phyloP scores from a whole-genome alignment of 2,888 invertebrate genomes.

The Lycaena phlaeas region DNA sequence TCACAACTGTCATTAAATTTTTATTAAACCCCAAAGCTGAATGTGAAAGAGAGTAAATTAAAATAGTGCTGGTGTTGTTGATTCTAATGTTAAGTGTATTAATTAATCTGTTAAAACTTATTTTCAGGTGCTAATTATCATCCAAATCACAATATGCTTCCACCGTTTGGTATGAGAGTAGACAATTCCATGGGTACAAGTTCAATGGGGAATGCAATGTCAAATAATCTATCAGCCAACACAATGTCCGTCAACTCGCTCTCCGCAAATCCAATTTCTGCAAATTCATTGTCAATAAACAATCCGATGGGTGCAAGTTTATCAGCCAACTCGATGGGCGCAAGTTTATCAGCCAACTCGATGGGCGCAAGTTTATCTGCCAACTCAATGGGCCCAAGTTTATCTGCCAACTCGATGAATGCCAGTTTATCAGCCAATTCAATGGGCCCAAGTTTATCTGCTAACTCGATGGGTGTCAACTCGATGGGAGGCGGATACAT shows the following conservation, averaged over 20 bases:
- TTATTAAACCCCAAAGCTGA: no score
- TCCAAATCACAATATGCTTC: constrained; percentile 61
- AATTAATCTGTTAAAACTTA: no score
- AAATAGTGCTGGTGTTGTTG: no score
- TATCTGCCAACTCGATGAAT: constrained; percentile 19
- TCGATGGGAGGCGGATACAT: constrained; percentile 31
- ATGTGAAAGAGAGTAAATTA: no score
- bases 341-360: constrained; percentile 19
- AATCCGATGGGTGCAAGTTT: constrained; percentile 18
- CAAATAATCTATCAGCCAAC: constrained; percentile 25
- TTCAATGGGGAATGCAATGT: constrained; percentile 23
- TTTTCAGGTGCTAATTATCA: constrained; percentile 67
- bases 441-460: no score
- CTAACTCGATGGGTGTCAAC: constrained; percentile 19
- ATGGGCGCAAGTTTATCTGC: constrained; percentile 17
- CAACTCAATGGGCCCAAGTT: constrained; percentile 19
- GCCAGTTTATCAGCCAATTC: no score
- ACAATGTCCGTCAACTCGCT: constrained; percentile 23
- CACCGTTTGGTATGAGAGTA: constrained; percentile 67
- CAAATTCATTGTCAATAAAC: constrained; percentile 16
- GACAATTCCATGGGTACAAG: constrained; percentile 37
- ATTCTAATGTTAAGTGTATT: no score
- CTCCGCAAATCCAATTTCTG: constrained; percentile 20
- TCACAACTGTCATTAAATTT: no score
- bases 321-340: constrained; percentile 17